These are phyloP conservation scores for Enteromius thamalakanensis DNA, from an alignment of 2,797 vertebrate genomes.

Conservation along the genomic window DNA sequence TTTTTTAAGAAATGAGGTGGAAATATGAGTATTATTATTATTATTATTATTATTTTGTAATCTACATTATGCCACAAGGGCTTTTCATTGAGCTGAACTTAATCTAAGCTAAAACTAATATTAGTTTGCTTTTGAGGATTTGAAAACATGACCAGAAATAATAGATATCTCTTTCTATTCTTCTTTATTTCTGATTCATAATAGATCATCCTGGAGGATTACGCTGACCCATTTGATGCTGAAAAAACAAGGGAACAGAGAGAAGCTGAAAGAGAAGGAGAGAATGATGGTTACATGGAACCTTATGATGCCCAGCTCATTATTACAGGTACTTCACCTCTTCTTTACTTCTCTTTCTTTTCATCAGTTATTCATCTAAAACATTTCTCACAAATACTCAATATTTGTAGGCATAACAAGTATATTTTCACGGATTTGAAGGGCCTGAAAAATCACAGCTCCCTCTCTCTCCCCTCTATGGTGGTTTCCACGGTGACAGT, in stretches of 20 bases:
- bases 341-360: not conserved
- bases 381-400: not conserved
- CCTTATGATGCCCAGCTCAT: slow-evolving; percentile 96
- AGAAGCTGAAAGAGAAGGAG: slow-evolving; percentile 87
- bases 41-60: not conserved
- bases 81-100: not conserved
- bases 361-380: not conserved
- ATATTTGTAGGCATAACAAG: not conserved
- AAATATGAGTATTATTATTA: too few relatives aligned
- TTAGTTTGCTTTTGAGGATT: not conserved
- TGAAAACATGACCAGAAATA: not conserved
- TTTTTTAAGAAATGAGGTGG: not conserved
- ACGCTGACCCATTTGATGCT: slow-evolving; percentile 93
- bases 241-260: slow-evolving; percentile 90
- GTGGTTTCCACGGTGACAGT: slow-evolving; percentile 77
- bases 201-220: slow-evolving; percentile 94
- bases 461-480: slow-evolving; percentile 62
- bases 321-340: slow-evolving; percentile 85
- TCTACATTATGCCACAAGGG: not conserved
- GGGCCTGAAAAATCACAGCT: slow-evolving; percentile 49
- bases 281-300: slow-evolving; percentile 97
- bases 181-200: not conserved
- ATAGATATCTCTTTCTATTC: slow-evolving; percentile 21
- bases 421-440: slow-evolving; percentile 59
- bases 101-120: too few relatives aligned